Base-by-base conservation (phyloP, 2,888 invertebrate species). In the Microplitis deprimator region DNA sequence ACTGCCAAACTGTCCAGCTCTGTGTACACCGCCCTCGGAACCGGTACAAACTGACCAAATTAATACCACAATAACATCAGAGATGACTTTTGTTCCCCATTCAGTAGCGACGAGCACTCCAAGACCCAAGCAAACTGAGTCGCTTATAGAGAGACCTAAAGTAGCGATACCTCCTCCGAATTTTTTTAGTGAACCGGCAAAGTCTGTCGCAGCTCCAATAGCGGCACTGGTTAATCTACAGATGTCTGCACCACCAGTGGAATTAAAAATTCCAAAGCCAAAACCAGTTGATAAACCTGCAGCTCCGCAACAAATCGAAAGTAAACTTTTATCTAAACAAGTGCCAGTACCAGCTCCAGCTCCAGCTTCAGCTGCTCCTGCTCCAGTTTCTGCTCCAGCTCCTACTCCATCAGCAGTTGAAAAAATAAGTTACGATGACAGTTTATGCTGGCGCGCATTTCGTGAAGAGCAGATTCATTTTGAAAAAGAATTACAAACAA, bases 11-110 rank as follows among this genome's bases (percentile, higher is more conserved):
- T 92, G 92, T 0, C 90, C 92, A 0, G 90, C 91, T 73, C 86
- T 96, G 29, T 96, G 95, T 85, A 90, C 91, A 0, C 92, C 94
- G 7, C 93, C 94, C 4, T 83, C 83, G 10, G 88, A 89, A 80
- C 20, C 83, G n/a, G 61, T 81, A 5, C 75, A 78, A 3, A 79
- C 80, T 39, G n/a, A 70, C 6, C 65, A 80, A 0, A 81, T 82
- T 73, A 79, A 81, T 8, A 82, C 77, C 62, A 65, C 80, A 10
- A 71, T 71, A 17, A 79, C 84, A 6, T 76, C 82, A 5, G 88
- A 89, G 70, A 80, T 85, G 3, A 85, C 88, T 0, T 86, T 89
- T 70, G 81, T 77, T 59, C 75, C 85, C 39, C 81, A 82, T 5
- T 78, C 73, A 20, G 82, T 78, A 40, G 80, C 81, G 6, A 87